Evolutionary conservation across 2,113 vertebrate genomes (phyloP).

Genomic region (Apodemus sylvaticus): DNA sequence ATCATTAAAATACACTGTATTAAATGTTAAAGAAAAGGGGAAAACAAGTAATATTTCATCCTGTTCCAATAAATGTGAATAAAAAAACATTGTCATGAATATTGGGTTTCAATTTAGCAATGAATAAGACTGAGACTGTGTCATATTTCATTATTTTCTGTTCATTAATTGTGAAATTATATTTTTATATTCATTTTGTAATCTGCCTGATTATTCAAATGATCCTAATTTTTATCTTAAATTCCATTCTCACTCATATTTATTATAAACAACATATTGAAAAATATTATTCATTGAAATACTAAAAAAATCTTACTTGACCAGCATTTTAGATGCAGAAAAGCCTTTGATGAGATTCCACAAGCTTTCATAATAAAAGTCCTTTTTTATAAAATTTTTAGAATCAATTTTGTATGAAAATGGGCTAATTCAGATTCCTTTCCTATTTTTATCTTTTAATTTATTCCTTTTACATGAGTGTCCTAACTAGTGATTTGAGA

Average conservation of each 20-base stretch:
- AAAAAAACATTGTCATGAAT: accelerated
- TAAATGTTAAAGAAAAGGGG: background rate
- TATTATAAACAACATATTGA: background rate
- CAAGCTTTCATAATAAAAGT: too few species aligned
- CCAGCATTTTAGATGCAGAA: too few species aligned
- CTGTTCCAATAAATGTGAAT: background rate
- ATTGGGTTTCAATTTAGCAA: background rate
- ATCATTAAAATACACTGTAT: background rate
- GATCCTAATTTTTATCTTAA: background rate
- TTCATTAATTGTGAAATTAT: background rate
- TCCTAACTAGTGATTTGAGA: too few species aligned
- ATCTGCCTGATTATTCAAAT: background rate
- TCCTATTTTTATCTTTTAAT: too few species aligned
- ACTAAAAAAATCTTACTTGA: too few species aligned
- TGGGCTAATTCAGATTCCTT: too few species aligned
- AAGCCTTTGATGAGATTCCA: too few species aligned
- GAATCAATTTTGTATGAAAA: too few species aligned
- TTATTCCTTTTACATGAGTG: too few species aligned
- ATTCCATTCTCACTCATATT: background rate
- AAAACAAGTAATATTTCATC: background rate
- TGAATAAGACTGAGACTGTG: background rate
- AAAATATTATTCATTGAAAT: background rate
- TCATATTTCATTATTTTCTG: background rate
- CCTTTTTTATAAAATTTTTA: too few species aligned
- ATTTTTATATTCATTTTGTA: background rate